A percentile compares a stretch with the other conserved stretches of the same genome.
phyloP scores from a whole-genome alignment of 2,113 vertebrate genomes.

The Ascaphus truei region DNA sequence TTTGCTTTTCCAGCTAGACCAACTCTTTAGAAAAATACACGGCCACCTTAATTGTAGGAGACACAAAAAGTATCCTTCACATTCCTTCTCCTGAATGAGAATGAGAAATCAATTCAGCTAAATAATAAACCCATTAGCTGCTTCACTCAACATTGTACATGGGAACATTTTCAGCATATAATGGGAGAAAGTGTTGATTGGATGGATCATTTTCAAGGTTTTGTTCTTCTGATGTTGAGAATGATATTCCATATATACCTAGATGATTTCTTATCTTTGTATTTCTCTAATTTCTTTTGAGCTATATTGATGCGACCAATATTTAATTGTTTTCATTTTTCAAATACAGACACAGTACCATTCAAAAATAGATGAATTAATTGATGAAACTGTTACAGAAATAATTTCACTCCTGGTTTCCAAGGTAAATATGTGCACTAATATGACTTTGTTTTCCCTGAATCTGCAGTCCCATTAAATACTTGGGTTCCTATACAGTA shows the following conservation, averaged over 20 bases:
- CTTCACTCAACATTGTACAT: constrained; percentile 85
- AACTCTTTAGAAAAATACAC: constrained; percentile 83
- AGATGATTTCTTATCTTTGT: constrained; percentile 53
- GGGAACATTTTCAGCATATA: constrained; percentile 74
- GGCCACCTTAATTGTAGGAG: constrained; percentile 86
- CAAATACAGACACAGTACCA: constrained; percentile 90
- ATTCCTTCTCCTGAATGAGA: constrained; percentile 88
- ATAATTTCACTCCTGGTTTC: constrained; percentile 86
- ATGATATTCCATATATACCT: constrained; percentile 65
- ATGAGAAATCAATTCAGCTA: constrained; percentile 82
- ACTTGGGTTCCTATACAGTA: no score
- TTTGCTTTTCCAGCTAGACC: constrained; percentile 79
- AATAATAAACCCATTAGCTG: constrained; percentile 94
- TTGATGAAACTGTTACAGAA: constrained; percentile 90
- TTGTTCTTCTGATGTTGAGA: constrained; percentile 63
- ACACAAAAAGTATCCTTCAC: constrained; percentile 97
- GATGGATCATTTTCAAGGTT: constrained; percentile 70
- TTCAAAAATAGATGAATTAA: constrained; percentile 93
- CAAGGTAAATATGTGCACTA: constrained; percentile 73
- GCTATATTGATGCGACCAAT: constrained; percentile 46
- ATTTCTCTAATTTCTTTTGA: constrained; percentile 52
- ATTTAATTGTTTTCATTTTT: constrained; percentile 55
- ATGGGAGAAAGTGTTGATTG: constrained; percentile 65
- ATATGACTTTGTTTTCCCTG: background rate
- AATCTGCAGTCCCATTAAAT: background rate